Evolutionary conservation across 1,140 invertebrate genomes (phyloP).

Genomic region (Trichomalopsis sarcophagae): DNA sequence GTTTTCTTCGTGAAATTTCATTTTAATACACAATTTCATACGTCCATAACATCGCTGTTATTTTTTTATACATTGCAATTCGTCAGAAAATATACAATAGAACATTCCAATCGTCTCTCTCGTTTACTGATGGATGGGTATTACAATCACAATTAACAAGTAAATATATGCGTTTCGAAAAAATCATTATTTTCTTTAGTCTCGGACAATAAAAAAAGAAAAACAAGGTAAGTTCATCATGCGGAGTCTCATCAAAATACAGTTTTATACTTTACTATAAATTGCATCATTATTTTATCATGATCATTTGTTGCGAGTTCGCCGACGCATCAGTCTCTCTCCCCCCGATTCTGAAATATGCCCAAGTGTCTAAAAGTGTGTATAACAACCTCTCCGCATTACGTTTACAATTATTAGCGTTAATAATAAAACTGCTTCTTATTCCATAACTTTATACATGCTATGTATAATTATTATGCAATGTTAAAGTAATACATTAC

Average conservation of each 20-base stretch:
- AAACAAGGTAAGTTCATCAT: slow-evolving; percentile 54
- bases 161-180: slow-evolving; percentile 45
- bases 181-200: slow-evolving; percentile 44
- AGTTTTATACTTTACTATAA: slow-evolving; percentile 40
- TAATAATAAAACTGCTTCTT: slow-evolving; percentile 73
- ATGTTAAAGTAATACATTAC: slow-evolving; percentile 70
- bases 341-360: slow-evolving; percentile 58
- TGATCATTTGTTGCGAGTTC: slow-evolving; percentile 46
- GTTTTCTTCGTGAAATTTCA: slow-evolving; percentile 49
- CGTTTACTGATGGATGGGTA: slow-evolving; percentile 51
- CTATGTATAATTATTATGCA: slow-evolving; percentile 76
- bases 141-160: slow-evolving; percentile 53
- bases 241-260: slow-evolving; percentile 49
- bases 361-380: slow-evolving; percentile 65
- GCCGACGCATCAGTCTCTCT: slow-evolving; percentile 54
- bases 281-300: slow-evolving; percentile 33
- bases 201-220: slow-evolving; percentile 54
- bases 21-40: slow-evolving; percentile 55
- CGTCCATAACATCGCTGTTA: slow-evolving; percentile 54
- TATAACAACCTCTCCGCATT: slow-evolving; percentile 68
- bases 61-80: slow-evolving; percentile 54
- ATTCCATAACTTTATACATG: slow-evolving; percentile 74
- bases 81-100: slow-evolving; percentile 54
- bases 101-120: slow-evolving; percentile 52
- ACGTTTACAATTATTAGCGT: slow-evolving; percentile 70